Percentiles rank a stretch among this genome's conserved stretches.
Conservation (phyloP, 2,113 vertebrate species). For the Blennius ocellaris region DNA sequence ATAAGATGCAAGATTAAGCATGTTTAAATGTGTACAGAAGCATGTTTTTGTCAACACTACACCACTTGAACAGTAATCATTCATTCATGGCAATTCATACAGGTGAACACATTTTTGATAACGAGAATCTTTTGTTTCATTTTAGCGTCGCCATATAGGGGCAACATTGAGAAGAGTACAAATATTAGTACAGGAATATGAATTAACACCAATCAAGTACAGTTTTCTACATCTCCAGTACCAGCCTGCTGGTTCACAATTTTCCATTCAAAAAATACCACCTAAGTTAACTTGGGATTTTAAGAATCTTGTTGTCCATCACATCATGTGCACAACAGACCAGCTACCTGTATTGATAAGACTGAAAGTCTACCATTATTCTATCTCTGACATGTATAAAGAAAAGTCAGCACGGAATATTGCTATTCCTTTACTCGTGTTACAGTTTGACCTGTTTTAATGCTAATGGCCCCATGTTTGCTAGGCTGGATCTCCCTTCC, state of each 20-base stretch:
- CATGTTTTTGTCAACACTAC: too few relatives aligned
- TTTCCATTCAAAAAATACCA: too few relatives aligned
- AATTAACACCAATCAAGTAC: slow-evolving; percentile 4
- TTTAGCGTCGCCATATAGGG: too few relatives aligned
- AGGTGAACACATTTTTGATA: too few relatives aligned
- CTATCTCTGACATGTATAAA: slow-evolving; percentile 2
- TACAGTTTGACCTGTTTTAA: slow-evolving; percentile 11
- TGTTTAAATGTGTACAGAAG: too few relatives aligned
- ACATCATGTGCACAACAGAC: not conserved
- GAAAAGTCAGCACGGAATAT: not conserved
- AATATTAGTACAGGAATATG: not conserved
- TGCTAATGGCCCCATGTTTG: not conserved
- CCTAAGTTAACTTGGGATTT: not conserved
- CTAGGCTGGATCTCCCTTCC: slow-evolving; percentile 1
- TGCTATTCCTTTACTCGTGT: slow-evolving; percentile 9
- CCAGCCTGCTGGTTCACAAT: too few relatives aligned
- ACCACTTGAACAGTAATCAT: too few relatives aligned
- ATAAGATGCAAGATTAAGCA: too few relatives aligned
- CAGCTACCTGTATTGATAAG: not conserved
- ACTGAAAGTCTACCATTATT: not conserved
- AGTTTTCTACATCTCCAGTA: not conserved
- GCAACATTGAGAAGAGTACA: not conserved
- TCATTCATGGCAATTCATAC: too few relatives aligned
- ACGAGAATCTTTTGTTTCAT: too few relatives aligned
- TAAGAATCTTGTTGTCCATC: slow-evolving; percentile 6